These are phyloP conservation scores for Ibidorhyncha struthersii DNA, from an alignment of 2,113 vertebrate genomes.

Conservation along the genomic window DNA sequence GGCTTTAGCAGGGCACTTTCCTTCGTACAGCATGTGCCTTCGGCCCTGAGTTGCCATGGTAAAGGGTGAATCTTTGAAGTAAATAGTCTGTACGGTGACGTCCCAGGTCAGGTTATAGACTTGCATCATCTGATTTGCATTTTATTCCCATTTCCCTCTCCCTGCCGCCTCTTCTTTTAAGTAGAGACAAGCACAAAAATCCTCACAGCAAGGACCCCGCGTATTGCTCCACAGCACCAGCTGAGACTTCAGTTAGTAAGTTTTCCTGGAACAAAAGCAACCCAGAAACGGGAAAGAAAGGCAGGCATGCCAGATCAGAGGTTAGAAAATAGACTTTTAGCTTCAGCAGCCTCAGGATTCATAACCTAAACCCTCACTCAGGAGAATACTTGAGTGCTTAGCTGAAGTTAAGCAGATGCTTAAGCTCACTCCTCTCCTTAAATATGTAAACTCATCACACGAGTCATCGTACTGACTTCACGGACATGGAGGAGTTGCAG, in stretches of 20 bases:
- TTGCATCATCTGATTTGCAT: neutral
- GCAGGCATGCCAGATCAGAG: neutral
- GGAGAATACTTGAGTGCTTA: neutral
- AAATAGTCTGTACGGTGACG: neutral
- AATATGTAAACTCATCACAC: fast-evolving
- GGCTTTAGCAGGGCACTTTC: neutral
- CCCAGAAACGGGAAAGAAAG: neutral
- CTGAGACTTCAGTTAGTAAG: neutral
- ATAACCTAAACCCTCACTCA: neutral
- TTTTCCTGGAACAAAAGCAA: neutral
- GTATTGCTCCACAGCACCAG: neutral
- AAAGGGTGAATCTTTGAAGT: neutral
- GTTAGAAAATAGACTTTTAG: neutral
- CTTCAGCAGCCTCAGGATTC: neutral
- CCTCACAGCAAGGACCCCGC: neutral
- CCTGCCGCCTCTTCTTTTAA: neutral
- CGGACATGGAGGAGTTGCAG: fast-evolving
- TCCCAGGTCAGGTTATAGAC: neutral
- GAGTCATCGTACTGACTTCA: neutral
- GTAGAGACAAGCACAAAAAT: neutral
- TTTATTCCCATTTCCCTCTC: neutral
- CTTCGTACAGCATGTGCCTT: neutral
- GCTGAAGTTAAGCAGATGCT: neutral
- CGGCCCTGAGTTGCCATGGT: neutral
- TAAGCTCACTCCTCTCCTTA: neutral